Evolutionary conservation across 2,113 vertebrate genomes (phyloP).

Genomic region (Corynorhinus townsendii): DNA sequence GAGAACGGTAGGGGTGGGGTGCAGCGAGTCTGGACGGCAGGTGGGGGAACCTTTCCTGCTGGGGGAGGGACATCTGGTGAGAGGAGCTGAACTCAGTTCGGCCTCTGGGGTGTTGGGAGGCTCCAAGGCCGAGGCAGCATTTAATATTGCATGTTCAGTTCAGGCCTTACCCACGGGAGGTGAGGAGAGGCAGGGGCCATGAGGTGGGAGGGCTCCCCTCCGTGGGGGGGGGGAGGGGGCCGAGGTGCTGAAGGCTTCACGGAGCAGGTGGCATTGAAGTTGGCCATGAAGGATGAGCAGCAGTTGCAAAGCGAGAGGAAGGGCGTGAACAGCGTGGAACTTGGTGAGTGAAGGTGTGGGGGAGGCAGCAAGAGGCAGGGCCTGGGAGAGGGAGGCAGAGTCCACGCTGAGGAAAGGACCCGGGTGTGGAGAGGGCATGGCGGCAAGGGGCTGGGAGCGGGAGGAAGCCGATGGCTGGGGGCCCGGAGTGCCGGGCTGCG

Average conservation of each 20-base stretch:
- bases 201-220: background rate
- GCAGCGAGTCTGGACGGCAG: background rate
- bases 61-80: background rate
- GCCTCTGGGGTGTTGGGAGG: background rate
- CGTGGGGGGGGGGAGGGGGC: rapidly evolving
- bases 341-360: rapidly evolving
- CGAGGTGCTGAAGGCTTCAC: background rate
- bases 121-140: background rate
- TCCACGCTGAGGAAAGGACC: rapidly evolving
- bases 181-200: rapidly evolving
- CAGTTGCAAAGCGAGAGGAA: background rate
- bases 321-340: rapidly evolving
- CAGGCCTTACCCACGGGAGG: background rate
- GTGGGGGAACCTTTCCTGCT: background rate
- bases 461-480: background rate
- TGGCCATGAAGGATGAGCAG: background rate
- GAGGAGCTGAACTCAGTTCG: background rate
- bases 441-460: background rate
- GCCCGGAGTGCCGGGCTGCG: background rate
- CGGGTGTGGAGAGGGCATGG: background rate
- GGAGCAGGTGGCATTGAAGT: background rate
- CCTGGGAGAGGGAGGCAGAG: background rate
- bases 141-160: rapidly evolving
- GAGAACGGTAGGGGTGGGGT: background rate
- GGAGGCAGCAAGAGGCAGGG: background rate